Evolutionary conservation across 2,888 invertebrate species (phyloP).

Genomic region (Selenia dentaria): DNA sequence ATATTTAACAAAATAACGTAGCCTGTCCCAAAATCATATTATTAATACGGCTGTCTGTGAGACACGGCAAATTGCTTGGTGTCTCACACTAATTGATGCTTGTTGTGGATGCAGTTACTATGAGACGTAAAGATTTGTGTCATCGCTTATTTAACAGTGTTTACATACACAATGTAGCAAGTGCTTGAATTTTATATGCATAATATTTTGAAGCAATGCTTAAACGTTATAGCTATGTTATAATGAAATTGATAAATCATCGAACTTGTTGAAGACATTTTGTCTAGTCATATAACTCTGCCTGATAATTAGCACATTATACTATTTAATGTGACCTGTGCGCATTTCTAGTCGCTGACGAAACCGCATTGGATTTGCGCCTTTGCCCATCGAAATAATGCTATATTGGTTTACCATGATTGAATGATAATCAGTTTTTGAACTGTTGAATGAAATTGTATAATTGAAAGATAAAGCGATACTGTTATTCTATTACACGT

Average conservation of each 20-base stretch:
- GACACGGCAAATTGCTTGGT: slow-evolving; percentile 61
- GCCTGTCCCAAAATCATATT: slow-evolving; percentile 45
- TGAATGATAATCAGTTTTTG: slow-evolving; percentile 2
- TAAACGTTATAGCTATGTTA: slow-evolving; percentile 48
- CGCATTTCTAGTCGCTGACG: slow-evolving; percentile 6
- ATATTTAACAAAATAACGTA: slow-evolving; percentile 41
- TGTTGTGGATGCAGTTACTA: slow-evolving; percentile 52
- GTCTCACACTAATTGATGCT: slow-evolving; percentile 64
- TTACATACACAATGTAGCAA: slow-evolving; percentile 32
- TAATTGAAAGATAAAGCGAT: slow-evolving; percentile 1
- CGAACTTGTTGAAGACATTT: slow-evolving; percentile 71
- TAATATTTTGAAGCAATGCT: slow-evolving; percentile 51
- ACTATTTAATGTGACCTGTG: slow-evolving; percentile 2
- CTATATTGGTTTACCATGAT: slow-evolving; percentile 19
- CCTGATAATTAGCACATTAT: slow-evolving; percentile 39
- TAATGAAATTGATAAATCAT: slow-evolving; percentile 63
- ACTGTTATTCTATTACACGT: slow-evolving; percentile 2
- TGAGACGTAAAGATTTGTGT: slow-evolving; percentile 55
- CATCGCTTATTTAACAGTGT: slow-evolving; percentile 56
- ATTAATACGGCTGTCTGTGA: slow-evolving; percentile 43
- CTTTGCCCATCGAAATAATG: slow-evolving; percentile 2
- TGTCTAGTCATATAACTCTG: slow-evolving; percentile 71
- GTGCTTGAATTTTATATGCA: slow-evolving; percentile 36
- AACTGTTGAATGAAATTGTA: slow-evolving; percentile 8
- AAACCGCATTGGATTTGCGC: slow-evolving; percentile 2